phyloP scores from a whole-genome alignment of 2,113 vertebrate species.

The Lagopus muta region DNA sequence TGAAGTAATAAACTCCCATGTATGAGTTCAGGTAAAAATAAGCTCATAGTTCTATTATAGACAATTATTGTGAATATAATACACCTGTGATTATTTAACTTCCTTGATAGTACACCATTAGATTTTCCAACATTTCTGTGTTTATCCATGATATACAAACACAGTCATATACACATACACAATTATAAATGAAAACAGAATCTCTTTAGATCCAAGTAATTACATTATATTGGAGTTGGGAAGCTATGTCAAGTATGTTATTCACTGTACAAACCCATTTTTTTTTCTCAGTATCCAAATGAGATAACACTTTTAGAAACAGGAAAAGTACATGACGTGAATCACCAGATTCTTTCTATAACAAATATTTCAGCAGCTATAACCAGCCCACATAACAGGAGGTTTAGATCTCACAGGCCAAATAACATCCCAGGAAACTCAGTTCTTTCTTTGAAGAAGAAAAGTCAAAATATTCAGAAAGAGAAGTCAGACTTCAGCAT shows the following conservation, averaged over 20 bases:
- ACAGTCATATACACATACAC: not conserved
- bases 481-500: not conserved
- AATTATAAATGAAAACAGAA: not conserved
- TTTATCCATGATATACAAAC: not conserved
- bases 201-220: not conserved
- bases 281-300: slow-evolving; percentile 21
- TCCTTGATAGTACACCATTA: not conserved
- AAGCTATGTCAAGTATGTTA: not conserved
- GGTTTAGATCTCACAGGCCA: not conserved
- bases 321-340: not conserved
- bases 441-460: not conserved
- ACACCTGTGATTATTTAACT: not conserved
- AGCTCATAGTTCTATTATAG: not conserved
- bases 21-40: not conserved
- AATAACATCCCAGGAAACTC: not conserved
- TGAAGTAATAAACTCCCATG: not conserved
- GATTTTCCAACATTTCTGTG: not conserved
- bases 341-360: not conserved
- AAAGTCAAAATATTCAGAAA: slow-evolving; percentile 8
- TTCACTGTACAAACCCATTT: not conserved
- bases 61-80: not conserved
- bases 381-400: slow-evolving; percentile 21
- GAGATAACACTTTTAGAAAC: not conserved
- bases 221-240: not conserved
- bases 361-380: not conserved